These are phyloP conservation scores for Polylopha cassiicola DNA, from an alignment of 2,888 invertebrate genomes.

Conservation along the genomic window DNA sequence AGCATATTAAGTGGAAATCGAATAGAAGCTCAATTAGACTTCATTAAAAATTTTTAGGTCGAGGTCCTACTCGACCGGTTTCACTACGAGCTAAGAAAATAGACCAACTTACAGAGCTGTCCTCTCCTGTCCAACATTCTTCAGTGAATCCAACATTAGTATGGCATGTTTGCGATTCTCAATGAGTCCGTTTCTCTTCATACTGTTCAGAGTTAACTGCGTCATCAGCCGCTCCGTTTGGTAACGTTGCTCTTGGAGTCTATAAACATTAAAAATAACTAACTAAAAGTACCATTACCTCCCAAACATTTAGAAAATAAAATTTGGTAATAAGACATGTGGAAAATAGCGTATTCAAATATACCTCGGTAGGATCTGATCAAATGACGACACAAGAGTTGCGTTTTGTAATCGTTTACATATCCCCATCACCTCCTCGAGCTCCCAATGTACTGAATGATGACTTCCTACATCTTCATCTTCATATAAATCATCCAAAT, in stretches of 20 bases:
- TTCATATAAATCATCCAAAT: slow-evolving; percentile 67
- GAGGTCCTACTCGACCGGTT: too few relatives aligned
- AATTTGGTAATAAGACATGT: slow-evolving; percentile 1
- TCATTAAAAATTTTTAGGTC: too few relatives aligned
- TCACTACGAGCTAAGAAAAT: too few relatives aligned
- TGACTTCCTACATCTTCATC: slow-evolving; percentile 53
- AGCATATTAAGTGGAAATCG: too few relatives aligned
- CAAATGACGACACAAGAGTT: slow-evolving; percentile 61
- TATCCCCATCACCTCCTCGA: slow-evolving; percentile 64
- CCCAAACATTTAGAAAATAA: too few relatives aligned
- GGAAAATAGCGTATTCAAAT: not conserved
- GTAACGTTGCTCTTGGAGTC: slow-evolving; percentile 70
- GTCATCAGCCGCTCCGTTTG: slow-evolving; percentile 67
- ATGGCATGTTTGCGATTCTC: slow-evolving; percentile 72
- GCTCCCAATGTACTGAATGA: slow-evolving; percentile 66
- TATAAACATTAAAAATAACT: slow-evolving; percentile 26
- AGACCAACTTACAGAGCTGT: slow-evolving; percentile 57
- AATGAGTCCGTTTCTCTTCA: slow-evolving; percentile 65
- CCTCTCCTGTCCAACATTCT: slow-evolving; percentile 67
- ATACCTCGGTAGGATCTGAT: slow-evolving; percentile 58
- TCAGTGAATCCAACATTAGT: slow-evolving; percentile 66
- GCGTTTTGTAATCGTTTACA: slow-evolving; percentile 64
- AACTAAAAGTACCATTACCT: too few relatives aligned
- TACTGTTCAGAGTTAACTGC: slow-evolving; percentile 60
- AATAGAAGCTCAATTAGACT: too few relatives aligned